phyloP scores from a whole-genome alignment of 2,888 invertebrate genomes.

The Megastigmus dorsalis region DNA sequence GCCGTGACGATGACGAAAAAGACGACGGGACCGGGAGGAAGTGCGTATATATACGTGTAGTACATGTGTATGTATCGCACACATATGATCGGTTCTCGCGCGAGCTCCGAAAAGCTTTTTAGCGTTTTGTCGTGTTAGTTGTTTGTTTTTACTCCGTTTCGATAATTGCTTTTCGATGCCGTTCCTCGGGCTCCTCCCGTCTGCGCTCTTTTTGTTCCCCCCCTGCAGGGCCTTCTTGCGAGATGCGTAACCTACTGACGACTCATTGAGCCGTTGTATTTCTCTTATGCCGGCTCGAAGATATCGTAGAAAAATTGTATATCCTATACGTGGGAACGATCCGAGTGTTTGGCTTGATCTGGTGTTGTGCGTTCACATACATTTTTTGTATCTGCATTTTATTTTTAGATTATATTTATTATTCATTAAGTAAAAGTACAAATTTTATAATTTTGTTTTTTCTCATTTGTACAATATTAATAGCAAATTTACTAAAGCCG shows the following conservation, averaged over 20 bases:
- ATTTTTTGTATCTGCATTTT: too few species aligned
- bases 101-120: background rate
- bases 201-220: background rate
- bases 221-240: too few species aligned
- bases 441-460: too few species aligned
- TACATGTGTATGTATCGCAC: background rate
- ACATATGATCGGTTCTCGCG: background rate
- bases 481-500: too few species aligned
- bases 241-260: too few species aligned
- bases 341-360: too few species aligned
- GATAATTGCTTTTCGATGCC: constrained; percentile 23
- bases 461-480: too few species aligned
- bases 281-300: background rate
- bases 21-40: too few species aligned
- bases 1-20: background rate
- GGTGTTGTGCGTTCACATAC: too few species aligned
- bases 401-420: too few species aligned
- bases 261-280: background rate
- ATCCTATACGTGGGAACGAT: background rate
- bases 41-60: too few species aligned
- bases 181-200: background rate
- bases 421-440: too few species aligned
- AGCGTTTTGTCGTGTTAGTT: background rate
- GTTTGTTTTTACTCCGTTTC: constrained; percentile 14
- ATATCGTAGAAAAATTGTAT: background rate